phyloP scores from a whole-genome alignment of 2,113 vertebrate genomes.

The Chrysochloris asiatica region DNA sequence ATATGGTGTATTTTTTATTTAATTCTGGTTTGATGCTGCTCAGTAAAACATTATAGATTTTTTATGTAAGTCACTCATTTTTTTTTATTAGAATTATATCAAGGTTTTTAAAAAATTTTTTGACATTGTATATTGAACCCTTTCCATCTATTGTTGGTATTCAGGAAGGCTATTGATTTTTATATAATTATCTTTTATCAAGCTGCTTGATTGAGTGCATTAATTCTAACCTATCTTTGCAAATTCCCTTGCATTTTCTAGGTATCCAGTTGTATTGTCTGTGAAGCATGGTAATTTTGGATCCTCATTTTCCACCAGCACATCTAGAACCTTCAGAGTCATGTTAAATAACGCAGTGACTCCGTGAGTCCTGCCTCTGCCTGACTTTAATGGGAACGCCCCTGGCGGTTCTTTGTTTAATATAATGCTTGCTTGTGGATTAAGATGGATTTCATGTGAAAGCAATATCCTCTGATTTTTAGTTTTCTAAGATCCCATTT shows the following conservation, averaged over 20 bases:
- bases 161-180: conserved; percentile 64
- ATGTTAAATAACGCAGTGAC: not conserved
- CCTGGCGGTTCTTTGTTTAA: conserved; percentile 31
- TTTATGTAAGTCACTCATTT: conserved; percentile 16
- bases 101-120: no score
- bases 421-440: conserved; percentile 41
- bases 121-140: conserved; percentile 10
- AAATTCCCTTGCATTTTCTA: conserved; percentile 26
- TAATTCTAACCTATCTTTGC: conserved; percentile 37
- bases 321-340: conserved; percentile 41
- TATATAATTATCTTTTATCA: conserved; percentile 66
- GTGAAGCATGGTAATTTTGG: not conserved
- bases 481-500: conserved; percentile 50
- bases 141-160: conserved; percentile 2
- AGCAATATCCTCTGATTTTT: conserved; percentile 61
- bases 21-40: conserved; percentile 8
- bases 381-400: not conserved
- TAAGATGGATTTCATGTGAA: conserved; percentile 59
- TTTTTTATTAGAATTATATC: conserved; percentile 44
- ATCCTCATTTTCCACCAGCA: conserved; percentile 14
- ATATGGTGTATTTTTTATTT: not conserved
- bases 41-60: not conserved
- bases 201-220: conserved; percentile 42
- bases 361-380: not conserved
- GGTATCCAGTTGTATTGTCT: not conserved